A percentile compares a stretch with the other conserved stretches of the same genome.
phyloP scores from a whole-genome alignment of 2,888 invertebrate genomes.

The Eustalomyia histrio region DNA sequence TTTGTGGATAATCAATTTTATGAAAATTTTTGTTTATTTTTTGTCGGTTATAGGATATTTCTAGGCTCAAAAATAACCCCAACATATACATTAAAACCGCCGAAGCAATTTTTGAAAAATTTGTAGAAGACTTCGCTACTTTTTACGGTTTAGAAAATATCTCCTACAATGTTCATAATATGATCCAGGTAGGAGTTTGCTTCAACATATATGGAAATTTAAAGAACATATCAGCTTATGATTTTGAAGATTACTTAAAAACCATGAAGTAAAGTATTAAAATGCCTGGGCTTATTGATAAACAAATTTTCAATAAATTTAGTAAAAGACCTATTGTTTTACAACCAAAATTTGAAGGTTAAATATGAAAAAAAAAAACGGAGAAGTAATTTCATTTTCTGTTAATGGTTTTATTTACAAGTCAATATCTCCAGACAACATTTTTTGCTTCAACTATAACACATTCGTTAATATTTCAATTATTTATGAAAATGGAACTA shows the following conservation, averaged over 20 bases:
- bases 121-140: neutral
- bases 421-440: neutral
- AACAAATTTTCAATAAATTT: conserved; percentile 14
- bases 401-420: neutral
- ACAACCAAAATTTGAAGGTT: no score
- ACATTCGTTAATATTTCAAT: neutral
- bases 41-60: conserved; percentile 1
- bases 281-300: neutral
- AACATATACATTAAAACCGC: neutral
- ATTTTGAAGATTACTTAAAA: conserved; percentile 7
- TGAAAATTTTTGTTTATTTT: neutral
- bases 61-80: neutral
- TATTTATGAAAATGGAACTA: no score
- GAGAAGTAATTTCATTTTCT: neutral
- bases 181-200: neutral
- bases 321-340: neutral
- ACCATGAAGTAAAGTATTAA: conserved; percentile 6
- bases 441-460: neutral
- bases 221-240: neutral
- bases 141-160: neutral
- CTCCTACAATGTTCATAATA: neutral
- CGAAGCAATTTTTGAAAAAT: neutral
- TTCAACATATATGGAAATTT: neutral
- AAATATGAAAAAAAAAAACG: neutral
- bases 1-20: conserved; percentile 1